These are phyloP conservation scores for Balearica regulorum DNA, from an alignment of 2,797 vertebrate genomes.

Conservation along the genomic window DNA sequence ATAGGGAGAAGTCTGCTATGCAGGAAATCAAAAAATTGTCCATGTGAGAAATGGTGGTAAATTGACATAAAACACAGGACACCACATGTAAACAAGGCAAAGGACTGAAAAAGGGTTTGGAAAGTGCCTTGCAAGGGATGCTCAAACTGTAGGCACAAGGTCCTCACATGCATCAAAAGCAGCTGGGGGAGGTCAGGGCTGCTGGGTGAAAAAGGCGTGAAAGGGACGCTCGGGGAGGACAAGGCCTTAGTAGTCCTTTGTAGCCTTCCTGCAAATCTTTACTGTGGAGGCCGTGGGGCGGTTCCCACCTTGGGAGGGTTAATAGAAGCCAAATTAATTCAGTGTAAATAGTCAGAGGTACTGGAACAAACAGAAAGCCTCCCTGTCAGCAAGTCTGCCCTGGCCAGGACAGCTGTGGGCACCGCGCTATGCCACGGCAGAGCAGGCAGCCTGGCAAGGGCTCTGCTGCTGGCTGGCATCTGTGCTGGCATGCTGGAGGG, in stretches of 20 bases:
- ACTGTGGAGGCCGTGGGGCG: not conserved
- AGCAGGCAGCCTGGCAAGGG: not conserved
- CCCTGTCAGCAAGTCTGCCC: too few relatives aligned
- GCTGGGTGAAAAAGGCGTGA: not conserved
- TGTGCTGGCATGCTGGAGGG: fast-evolving
- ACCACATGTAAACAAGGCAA: not conserved
- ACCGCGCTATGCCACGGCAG: not conserved
- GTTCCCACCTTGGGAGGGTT: not conserved
- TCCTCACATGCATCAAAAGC: not conserved
- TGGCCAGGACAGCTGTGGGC: fast-evolving
- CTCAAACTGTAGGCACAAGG: not conserved
- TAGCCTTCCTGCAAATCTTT: not conserved
- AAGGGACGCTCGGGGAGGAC: not conserved
- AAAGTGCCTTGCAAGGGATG: not conserved
- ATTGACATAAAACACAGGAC: not conserved
- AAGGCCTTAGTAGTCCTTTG: not conserved
- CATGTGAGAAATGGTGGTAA: not conserved
- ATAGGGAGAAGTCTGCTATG: not conserved
- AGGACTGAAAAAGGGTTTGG: not conserved
- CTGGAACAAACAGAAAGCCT: not conserved
- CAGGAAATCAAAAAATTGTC: not conserved
- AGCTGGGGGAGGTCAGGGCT: not conserved
- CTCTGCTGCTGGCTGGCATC: not conserved
- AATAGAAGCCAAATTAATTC: not conserved
- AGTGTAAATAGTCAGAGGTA: not conserved